Conservation (phyloP, 2,888 invertebrate genomes). For the Lacanobia oleracea region DNA sequence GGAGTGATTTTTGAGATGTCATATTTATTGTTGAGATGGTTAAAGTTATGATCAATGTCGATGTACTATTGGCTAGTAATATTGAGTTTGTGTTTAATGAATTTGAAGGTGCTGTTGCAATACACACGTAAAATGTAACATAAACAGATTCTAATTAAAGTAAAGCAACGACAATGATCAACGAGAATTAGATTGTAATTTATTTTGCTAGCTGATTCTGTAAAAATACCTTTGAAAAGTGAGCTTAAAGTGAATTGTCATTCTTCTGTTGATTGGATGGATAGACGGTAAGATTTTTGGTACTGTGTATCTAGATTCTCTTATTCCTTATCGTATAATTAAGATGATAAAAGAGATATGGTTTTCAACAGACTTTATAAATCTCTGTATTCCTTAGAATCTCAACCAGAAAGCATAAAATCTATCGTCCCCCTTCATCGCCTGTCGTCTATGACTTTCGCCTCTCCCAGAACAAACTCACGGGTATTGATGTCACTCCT, state of each 20-base stretch:
- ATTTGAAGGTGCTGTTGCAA: too few species aligned
- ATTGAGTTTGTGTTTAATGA: too few species aligned
- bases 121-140: too few species aligned
- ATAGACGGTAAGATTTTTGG: too few species aligned
- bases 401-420: neutral
- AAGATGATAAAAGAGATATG: too few species aligned
- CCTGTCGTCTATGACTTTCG: conserved; percentile 60
- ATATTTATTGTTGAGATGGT: conserved; percentile 12
- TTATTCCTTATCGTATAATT: too few species aligned
- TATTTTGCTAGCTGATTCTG: neutral
- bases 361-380: too few species aligned
- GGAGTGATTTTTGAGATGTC: neutral
- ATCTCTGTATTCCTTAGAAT: neutral
- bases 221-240: too few species aligned
- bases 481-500: conserved; percentile 84
- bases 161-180: neutral
- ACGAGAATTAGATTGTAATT: neutral
- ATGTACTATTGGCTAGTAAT: conserved; percentile 1
- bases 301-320: too few species aligned
- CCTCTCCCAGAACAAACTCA: conserved; percentile 75
- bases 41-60: conserved; percentile 12
- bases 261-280: too few species aligned
- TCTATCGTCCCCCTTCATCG: neutral
- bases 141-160: too few species aligned
- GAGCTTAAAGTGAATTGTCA: too few species aligned